A percentile compares a stretch with the other conserved stretches of the same genome.
phyloP scores from a whole-genome alignment of 2,888 invertebrate genomes.

The Acrobasis repandana region DNA sequence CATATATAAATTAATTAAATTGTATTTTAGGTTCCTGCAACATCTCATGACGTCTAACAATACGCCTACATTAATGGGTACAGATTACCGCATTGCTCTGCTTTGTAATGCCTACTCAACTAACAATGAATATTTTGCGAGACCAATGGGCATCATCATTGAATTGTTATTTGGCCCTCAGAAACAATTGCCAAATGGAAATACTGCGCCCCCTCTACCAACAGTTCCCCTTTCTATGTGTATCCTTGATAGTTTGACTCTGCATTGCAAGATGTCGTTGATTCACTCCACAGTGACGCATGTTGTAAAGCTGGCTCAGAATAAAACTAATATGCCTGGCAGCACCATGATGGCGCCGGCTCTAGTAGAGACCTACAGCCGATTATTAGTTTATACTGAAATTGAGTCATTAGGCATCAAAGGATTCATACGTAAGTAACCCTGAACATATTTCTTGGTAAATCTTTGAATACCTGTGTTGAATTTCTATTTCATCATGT shows the following conservation, averaged over 20 bases:
- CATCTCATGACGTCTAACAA: slow-evolving; percentile 90
- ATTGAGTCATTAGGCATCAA: slow-evolving; percentile 98
- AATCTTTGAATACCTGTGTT: no score
- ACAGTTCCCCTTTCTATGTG: slow-evolving; percentile 96
- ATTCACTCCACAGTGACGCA: slow-evolving; percentile 92
- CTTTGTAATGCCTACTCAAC: slow-evolving; percentile 98
- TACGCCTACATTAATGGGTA: slow-evolving; percentile 88
- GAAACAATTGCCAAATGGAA: slow-evolving; percentile 80
- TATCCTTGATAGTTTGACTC: slow-evolving; percentile 95
- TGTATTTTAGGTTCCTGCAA: slow-evolving; percentile 88
- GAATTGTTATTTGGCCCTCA: slow-evolving; percentile 91
- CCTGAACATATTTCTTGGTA: no score
- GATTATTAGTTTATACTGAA: slow-evolving; percentile 96
- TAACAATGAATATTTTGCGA: slow-evolving; percentile 94
- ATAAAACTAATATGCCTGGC: slow-evolving; percentile 90
- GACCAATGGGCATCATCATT: slow-evolving; percentile 95
- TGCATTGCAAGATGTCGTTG: slow-evolving; percentile 97
- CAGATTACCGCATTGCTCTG: slow-evolving; percentile 95
- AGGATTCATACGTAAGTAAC: slow-evolving; percentile 92
- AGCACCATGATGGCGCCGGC: slow-evolving; percentile 90
- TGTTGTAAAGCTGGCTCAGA: slow-evolving; percentile 94
- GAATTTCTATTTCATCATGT: no score
- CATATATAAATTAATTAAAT: slow-evolving; percentile 24
- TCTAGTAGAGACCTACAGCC: slow-evolving; percentile 96
- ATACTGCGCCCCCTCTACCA: slow-evolving; percentile 84